A percentile compares a stretch with the other conserved stretches of the same genome.
phyloP scores from a whole-genome alignment of 1,140 invertebrate species.

The Subanguina moxae region DNA sequence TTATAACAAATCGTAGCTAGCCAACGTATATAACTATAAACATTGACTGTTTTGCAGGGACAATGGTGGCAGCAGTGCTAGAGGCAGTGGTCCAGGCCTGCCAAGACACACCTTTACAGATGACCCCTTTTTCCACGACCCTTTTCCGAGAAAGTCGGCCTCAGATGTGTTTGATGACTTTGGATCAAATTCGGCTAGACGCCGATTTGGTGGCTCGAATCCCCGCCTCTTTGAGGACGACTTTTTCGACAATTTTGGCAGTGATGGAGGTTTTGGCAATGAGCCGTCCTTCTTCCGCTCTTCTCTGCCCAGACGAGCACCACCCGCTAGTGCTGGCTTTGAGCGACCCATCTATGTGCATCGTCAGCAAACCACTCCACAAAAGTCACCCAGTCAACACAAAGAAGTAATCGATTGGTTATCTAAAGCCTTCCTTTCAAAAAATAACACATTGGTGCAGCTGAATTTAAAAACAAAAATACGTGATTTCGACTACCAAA shows the following conservation, averaged over 20 bases:
- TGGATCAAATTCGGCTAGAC: not conserved
- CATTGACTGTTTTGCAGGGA: not conserved
- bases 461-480: no score
- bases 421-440: no score
- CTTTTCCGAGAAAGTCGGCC: not conserved
- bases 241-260: slow-evolving; percentile 31
- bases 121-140: not conserved
- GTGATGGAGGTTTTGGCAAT: slow-evolving; percentile 4
- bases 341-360: slow-evolving; percentile 8
- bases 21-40: no score
- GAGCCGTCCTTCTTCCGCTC: slow-evolving; percentile 5
- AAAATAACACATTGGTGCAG: no score
- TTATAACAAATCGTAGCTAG: no score
- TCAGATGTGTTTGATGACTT: not conserved
- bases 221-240: slow-evolving; percentile 57
- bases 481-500: no score
- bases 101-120: not conserved
- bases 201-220: slow-evolving; percentile 1
- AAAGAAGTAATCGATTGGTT: not conserved
- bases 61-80: not conserved
- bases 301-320: slow-evolving; percentile 4
- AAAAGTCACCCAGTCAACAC: not conserved
- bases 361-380: slow-evolving; percentile 7
- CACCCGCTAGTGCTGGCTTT: not conserved
- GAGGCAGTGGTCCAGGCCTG: slow-evolving; percentile 1